Evolutionary conservation across 2,113 vertebrate species (phyloP), one percentile per base, ranked within the genome.

Genomic region (Columba janthina): DNA sequence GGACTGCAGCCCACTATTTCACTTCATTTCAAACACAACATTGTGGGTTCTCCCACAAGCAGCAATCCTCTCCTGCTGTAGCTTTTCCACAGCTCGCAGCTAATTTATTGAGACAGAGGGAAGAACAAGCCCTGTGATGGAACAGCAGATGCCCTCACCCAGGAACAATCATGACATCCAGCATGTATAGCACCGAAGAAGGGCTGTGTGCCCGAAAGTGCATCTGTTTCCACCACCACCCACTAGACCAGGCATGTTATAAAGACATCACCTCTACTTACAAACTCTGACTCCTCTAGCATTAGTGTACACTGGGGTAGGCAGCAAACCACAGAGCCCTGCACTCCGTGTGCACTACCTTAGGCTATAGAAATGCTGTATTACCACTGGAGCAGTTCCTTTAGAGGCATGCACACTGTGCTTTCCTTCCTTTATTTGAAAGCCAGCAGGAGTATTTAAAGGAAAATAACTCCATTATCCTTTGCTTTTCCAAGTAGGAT

Each of bases 401-500:
- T 85, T 48, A 91, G 44, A 93, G 36, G 48, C 20, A 4, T 18
- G 31, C 56, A 58, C 34, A 5, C 42, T 18, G 28, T 22, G 36
- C 46, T 42, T 95, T 50, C 72, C 40, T 29, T 58, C 58, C 66
- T 69, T 91, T 62, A 51, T 64, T 88, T 3, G 17, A 85, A 93
- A 93, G 51, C 4, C 19, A 2, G 64, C 21, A 28, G 4, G 18
- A 85, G 12, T 25, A 34, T 54, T 51, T 87, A 83, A 83, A 75
- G 32, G 56, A 86, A 90, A 75, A 57, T 14, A 76, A 75, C 53
- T 88, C 54, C 34, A 71, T 83, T 84, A 80, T n/a, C 20, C 15
- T 94, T 70, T 69, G 44, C 13, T 88, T 95, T 87, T 81, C 42
- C 36, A 85, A 83, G 46, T 20, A 89, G 36, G 48, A 76, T 78